Conservation (phyloP, 2,797 vertebrate species). For the Megalops cyprinoides region DNA sequence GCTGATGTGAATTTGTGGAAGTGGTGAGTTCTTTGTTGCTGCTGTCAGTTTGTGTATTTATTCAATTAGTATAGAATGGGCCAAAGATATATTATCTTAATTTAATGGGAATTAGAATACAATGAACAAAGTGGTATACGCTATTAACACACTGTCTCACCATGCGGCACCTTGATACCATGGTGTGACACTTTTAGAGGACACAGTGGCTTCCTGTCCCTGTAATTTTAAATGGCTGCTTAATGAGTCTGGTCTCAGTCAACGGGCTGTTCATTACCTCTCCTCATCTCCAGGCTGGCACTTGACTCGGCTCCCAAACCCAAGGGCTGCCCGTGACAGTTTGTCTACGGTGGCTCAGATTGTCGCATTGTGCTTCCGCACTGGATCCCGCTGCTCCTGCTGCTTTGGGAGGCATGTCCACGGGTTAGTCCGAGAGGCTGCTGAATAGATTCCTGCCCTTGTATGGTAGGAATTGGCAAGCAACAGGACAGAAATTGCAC, state of each 20-base stretch:
- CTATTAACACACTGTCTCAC: constrained; percentile 56
- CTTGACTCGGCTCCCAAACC: constrained; percentile 49
- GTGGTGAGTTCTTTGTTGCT: too few relatives aligned
- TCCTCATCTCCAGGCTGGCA: constrained; percentile 57
- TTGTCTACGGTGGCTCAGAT: too few relatives aligned
- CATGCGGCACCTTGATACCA: constrained; percentile 51
- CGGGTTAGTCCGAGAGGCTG: too few relatives aligned
- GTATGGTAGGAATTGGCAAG: too few relatives aligned
- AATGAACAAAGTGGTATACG: constrained; percentile 35
- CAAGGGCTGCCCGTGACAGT: constrained; percentile 52
- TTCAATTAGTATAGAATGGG: constrained; percentile 20
- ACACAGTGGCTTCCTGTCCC: neutral
- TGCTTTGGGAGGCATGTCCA: too few relatives aligned
- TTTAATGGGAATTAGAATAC: constrained; percentile 37
- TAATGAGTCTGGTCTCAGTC: constrained; percentile 53
- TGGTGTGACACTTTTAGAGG: constrained; percentile 42
- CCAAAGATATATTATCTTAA: constrained; percentile 15
- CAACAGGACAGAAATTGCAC: too few relatives aligned
- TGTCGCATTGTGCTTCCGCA: too few relatives aligned
- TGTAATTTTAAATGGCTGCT: constrained; percentile 33
- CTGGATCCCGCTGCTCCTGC: too few relatives aligned
- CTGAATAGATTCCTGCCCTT: too few relatives aligned
- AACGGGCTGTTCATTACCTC: constrained; percentile 51
- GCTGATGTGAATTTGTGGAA: too few relatives aligned
- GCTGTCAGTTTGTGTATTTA: constrained; percentile 16